A percentile compares a stretch with the other conserved stretches of the same genome.
Evolutionary conservation across 2,797 vertebrate genomes (phyloP).

Genomic region (Rhynchonycteris naso): DNA sequence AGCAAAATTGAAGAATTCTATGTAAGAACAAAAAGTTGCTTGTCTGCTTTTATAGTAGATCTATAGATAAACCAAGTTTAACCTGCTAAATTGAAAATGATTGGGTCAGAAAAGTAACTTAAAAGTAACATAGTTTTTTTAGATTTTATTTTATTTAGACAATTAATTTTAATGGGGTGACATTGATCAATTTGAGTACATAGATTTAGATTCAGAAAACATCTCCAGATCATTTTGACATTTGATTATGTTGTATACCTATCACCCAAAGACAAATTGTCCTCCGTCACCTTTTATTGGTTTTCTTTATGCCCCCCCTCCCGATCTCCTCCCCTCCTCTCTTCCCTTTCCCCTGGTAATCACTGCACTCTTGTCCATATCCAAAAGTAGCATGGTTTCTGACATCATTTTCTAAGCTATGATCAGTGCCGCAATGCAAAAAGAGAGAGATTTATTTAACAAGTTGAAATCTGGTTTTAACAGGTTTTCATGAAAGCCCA

Average conservation of each 20-base stretch:
- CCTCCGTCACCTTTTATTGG: too few relatives aligned
- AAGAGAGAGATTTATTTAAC: constrained; percentile 25
- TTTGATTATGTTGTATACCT: too few relatives aligned
- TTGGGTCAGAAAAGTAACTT: constrained; percentile 35
- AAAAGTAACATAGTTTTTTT: not conserved
- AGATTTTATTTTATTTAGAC: too few relatives aligned
- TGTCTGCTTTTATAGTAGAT: not conserved
- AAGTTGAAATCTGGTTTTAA: constrained; percentile 17
- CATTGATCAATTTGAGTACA: too few relatives aligned
- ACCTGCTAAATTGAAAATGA: constrained; percentile 6
- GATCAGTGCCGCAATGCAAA: not conserved
- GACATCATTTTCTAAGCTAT: constrained; percentile 3
- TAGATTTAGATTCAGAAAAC: too few relatives aligned
- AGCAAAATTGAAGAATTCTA: not conserved
- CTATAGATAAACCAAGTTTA: not conserved
- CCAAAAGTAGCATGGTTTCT: not conserved
- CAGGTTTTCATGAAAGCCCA: constrained; percentile 8
- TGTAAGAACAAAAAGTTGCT: constrained; percentile 5
- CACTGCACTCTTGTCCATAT: too few relatives aligned
- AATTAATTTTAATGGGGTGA: too few relatives aligned
- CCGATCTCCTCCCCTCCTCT: too few relatives aligned
- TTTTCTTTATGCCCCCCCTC: too few relatives aligned
- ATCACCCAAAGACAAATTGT: too few relatives aligned
- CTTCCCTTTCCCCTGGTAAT: too few relatives aligned
- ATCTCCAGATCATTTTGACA: too few relatives aligned